Percentiles rank a stretch among this genome's conserved stretches.
Conservation (phyloP, 2,113 vertebrate genomes). For the Thymallus thymallus region DNA sequence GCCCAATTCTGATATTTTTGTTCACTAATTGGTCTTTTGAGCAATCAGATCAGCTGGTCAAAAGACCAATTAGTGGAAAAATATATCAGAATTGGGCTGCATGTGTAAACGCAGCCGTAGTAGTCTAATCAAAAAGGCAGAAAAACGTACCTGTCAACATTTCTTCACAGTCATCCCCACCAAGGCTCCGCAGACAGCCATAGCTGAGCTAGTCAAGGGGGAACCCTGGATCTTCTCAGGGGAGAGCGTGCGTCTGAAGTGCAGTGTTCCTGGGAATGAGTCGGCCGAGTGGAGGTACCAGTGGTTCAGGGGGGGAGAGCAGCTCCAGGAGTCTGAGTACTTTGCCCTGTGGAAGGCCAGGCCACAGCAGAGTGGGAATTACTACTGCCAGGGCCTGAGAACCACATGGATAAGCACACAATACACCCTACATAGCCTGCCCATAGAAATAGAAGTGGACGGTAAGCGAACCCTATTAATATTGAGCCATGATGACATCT, state of each 20-base stretch:
- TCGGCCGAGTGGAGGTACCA: constrained; percentile 35
- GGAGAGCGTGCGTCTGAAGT: constrained; percentile 50
- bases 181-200: constrained; percentile 14
- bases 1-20: too few species aligned
- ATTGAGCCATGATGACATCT: too few species aligned
- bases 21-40: too few species aligned
- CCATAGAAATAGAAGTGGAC: constrained; percentile 59
- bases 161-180: not conserved
- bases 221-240: constrained; percentile 47
- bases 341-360: constrained; percentile 13
- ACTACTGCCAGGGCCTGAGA: constrained; percentile 55
- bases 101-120: too few species aligned
- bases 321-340: not conserved
- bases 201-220: constrained; percentile 17
- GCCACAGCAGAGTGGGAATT: constrained; percentile 41
- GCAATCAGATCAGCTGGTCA: too few species aligned
- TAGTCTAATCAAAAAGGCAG: too few species aligned
- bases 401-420: not conserved
- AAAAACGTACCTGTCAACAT: not conserved
- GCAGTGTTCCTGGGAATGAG: constrained; percentile 34
- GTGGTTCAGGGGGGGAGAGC: constrained; percentile 57
- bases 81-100: too few species aligned
- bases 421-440: constrained; percentile 42
- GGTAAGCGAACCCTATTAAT: constrained; percentile 48
- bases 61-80: too few species aligned